These are phyloP conservation scores for Tringa solitaria DNA, from an alignment of 2,113 vertebrate species.

Conservation along the genomic window DNA sequence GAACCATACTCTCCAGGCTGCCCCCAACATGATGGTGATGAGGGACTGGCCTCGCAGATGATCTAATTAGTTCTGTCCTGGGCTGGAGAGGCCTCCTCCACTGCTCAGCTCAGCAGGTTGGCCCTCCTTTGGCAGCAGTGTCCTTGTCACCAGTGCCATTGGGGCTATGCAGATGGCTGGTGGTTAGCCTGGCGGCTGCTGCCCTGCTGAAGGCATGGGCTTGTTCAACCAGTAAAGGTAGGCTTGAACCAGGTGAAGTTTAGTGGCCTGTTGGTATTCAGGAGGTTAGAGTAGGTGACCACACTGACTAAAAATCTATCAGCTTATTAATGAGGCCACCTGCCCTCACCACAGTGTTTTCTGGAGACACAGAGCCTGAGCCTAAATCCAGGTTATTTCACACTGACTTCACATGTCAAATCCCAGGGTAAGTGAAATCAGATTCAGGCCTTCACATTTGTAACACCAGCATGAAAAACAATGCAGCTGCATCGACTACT, in stretches of 20 bases:
- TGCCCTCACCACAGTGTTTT: background rate
- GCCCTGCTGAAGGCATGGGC: background rate
- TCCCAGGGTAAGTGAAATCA: background rate
- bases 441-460: background rate
- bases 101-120: background rate
- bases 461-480: background rate
- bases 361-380: background rate
- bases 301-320: background rate
- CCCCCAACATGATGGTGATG: background rate
- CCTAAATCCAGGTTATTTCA: background rate
- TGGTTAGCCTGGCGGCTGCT: fast-evolving
- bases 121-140: background rate
- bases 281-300: background rate
- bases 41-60: background rate
- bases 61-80: background rate
- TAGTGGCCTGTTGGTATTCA: background rate
- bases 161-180: background rate
- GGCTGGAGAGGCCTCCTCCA: background rate
- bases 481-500: background rate
- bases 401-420: background rate
- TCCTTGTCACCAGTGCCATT: fast-evolving
- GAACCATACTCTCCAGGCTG: background rate
- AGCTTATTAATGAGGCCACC: background rate
- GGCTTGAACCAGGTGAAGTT: background rate
- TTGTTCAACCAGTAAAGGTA: background rate